These are phyloP conservation scores for Sakesphorus luctuosus DNA, from an alignment of 2,113 vertebrate genomes.

Conservation along the genomic window DNA sequence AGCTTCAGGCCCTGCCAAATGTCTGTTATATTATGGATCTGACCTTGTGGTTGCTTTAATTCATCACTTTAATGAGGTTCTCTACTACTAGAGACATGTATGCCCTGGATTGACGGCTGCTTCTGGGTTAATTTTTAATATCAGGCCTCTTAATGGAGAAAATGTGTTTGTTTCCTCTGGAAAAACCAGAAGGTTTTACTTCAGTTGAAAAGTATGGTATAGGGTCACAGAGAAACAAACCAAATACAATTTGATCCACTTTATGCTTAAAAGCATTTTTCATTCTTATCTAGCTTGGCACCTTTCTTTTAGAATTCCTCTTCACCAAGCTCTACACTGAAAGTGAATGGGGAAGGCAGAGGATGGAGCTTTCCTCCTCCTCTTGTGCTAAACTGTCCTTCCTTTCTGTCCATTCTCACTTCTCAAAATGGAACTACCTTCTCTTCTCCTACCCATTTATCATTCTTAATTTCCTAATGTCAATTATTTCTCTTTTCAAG, in stretches of 20 bases:
- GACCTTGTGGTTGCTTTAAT: neutral
- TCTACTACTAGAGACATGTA: neutral
- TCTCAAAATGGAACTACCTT: neutral
- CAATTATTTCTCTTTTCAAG: neutral
- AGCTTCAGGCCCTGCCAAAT: neutral
- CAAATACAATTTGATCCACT: neutral
- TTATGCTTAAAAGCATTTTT: neutral
- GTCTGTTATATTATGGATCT: rapidly evolving
- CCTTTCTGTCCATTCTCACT: neutral
- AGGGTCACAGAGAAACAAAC: neutral
- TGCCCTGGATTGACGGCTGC: neutral
- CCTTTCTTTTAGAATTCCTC: neutral
- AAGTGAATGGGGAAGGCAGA: rapidly evolving
- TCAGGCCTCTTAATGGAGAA: neutral
- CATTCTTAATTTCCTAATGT: neutral
- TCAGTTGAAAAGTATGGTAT: neutral
- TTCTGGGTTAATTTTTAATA: neutral
- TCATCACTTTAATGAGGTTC: neutral
- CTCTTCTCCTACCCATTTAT: neutral
- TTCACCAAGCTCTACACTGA: neutral
- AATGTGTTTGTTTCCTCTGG: neutral
- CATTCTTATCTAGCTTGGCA: neutral
- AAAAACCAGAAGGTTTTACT: neutral
- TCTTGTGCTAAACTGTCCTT: neutral
- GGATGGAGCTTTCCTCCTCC: rapidly evolving